A percentile compares a stretch with the other conserved stretches of the same genome.
phyloP scores from a whole-genome alignment of 2,113 vertebrate species.

The Ciconia maguari region DNA sequence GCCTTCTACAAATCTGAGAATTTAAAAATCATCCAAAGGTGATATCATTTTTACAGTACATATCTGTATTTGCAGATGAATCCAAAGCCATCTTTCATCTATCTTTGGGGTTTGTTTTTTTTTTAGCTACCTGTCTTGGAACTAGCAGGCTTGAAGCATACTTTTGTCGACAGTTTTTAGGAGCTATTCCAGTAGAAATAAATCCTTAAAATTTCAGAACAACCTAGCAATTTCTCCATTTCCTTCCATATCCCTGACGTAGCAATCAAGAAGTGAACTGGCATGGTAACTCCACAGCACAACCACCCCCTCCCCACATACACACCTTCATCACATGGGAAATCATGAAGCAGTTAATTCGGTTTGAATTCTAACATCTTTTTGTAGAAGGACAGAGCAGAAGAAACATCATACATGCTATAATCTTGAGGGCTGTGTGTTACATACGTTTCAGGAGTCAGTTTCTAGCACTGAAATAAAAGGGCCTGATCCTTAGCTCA shows the following conservation, averaged over 20 bases:
- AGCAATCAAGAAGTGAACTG: background rate
- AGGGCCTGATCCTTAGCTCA: background rate
- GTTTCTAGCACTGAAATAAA: background rate
- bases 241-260: background rate
- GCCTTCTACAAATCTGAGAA: background rate
- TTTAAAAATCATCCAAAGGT: background rate
- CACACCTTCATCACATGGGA: background rate
- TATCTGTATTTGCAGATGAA: background rate
- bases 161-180: background rate
- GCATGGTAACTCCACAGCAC: background rate
- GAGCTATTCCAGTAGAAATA: background rate
- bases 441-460: background rate
- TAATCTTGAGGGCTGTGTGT: background rate
- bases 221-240: background rate
- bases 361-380: background rate
- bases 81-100: background rate
- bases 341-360: background rate
- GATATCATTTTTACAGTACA: background rate
- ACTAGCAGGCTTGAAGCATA: background rate
- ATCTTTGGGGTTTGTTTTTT: background rate
- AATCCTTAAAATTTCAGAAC: background rate
- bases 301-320: too few relatives aligned
- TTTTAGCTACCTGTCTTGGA: background rate
- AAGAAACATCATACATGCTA: background rate
- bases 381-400: background rate